Conservation (phyloP, 2,888 invertebrate species). For the Capitulum mitella region DNA sequence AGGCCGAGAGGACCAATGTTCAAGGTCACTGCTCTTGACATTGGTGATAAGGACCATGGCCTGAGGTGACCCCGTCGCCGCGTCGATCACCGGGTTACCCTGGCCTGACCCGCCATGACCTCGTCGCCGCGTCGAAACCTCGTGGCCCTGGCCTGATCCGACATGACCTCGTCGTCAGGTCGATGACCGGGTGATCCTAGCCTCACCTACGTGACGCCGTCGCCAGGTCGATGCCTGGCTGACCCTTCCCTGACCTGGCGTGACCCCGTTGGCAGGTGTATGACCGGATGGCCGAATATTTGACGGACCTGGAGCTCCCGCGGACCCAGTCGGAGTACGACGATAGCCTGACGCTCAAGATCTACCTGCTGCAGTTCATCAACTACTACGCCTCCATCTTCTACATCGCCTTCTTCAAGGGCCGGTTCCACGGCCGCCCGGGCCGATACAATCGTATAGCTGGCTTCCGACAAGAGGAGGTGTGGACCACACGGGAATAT, state of each 20-base stretch:
- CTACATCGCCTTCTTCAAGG: slow-evolving; percentile 87
- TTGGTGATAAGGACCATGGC: not conserved
- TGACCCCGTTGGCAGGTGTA: slow-evolving; percentile 38
- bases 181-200: too few relatives aligned
- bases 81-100: too few relatives aligned
- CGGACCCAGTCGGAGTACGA: slow-evolving; percentile 93
- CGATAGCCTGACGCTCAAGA: slow-evolving; percentile 86
- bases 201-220: not conserved
- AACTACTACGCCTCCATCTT: slow-evolving; percentile 96
- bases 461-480: slow-evolving; percentile 76
- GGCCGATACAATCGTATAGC: slow-evolving; percentile 68
- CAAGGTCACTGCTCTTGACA: too few relatives aligned
- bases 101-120: not conserved
- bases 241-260: not conserved
- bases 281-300: slow-evolving; percentile 65
- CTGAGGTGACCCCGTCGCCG: not conserved
- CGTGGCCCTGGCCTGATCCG: not conserved
- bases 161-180: too few relatives aligned
- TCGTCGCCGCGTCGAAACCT: too few relatives aligned
- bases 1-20: too few relatives aligned
- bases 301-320: slow-evolving; percentile 75
- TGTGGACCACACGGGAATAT: slow-evolving; percentile 47
- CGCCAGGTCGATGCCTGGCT: too few relatives aligned
- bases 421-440: slow-evolving; percentile 77
- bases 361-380: slow-evolving; percentile 89